phyloP scores from a whole-genome alignment of 2,113 vertebrate genomes.

The Rhinichthys klamathensis region DNA sequence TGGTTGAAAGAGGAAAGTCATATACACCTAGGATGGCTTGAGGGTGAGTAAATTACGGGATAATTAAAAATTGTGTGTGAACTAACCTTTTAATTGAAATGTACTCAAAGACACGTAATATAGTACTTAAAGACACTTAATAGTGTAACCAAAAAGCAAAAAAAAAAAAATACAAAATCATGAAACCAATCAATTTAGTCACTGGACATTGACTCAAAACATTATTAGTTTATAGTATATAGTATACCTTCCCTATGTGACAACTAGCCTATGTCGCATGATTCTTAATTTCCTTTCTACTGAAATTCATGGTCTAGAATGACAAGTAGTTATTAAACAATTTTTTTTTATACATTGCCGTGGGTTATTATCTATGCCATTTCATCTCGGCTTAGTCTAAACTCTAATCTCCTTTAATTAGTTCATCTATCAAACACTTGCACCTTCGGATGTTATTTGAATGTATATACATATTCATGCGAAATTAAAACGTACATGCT shows the following conservation, averaged over 20 bases:
- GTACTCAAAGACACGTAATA: no score
- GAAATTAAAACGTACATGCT: neutral
- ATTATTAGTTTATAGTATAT: neutral
- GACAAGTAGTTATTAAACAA: neutral
- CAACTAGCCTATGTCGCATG: neutral
- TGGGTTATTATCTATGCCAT: neutral
- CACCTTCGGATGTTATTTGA: neutral
- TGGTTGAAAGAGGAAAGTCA: no score
- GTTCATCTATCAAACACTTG: conserved; percentile 7
- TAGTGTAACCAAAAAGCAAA: no score
- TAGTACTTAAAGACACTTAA: no score
- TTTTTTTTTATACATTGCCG: neutral
- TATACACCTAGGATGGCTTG: no score
- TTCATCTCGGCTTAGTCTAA: conserved; percentile 5
- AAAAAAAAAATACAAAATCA: no score
- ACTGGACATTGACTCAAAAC: no score
- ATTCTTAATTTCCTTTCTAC: neutral
- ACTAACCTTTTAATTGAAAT: no score
- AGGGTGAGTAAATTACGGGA: no score
- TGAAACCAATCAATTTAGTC: no score
- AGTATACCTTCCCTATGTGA: neutral
- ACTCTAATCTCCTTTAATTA: conserved; percentile 20
- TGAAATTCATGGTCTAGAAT: neutral
- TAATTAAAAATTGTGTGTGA: no score
- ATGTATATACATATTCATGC: conserved; percentile 10